Evolutionary conservation across 1,140 invertebrate genomes (phyloP), one percentile per base, ranked within the genome.

Genomic region (Amphibalanus amphitrite): DNA sequence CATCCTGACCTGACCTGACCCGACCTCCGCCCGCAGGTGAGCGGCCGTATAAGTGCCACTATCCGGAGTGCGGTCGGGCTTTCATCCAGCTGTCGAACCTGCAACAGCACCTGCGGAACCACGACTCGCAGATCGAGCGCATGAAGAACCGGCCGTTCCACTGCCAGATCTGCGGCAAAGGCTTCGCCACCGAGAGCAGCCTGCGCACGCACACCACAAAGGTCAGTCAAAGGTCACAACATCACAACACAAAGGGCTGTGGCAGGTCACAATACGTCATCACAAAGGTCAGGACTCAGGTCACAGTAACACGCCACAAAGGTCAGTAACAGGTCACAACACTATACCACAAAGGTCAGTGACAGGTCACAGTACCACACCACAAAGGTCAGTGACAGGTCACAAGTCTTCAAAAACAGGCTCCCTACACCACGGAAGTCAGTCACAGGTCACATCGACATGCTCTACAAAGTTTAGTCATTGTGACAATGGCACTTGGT

Each of bases 41-140:
- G 84, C 87, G 94, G 76, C 95, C 95, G 17, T 97, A 97, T 84
- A 93, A 95, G 82, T 98, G 95, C 82, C 92, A 95, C 79, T 85
- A 96, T 77, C 91, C 92, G 33, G 93, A 96, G 78, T 97, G 95
- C 81, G 93, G 93, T 29, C 85, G 93, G 76, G 93, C 93, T 72
- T 98, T 98, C 83, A 97, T 97, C 79, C 95, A 98, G 83, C 85
- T 97, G 77, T 96, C 93, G 40, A 98, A 97, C 82, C 87, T 97
- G 17, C 94, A 97, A 79, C 94, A 97, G 79, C 95, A 98, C 80
- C 86, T 97, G 74, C 84, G 94, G 73, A 97, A 96, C 82, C 95
- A 98, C 82, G 93, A 97, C 78, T 91, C 92, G 71, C 93, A 96
- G 81, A 90, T 95, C 72, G 93, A 96, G 80, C 86, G 94, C 73